These are phyloP conservation scores for Dioctria rufipes DNA, from an alignment of 2,888 invertebrate genomes.

Conservation along the genomic window DNA sequence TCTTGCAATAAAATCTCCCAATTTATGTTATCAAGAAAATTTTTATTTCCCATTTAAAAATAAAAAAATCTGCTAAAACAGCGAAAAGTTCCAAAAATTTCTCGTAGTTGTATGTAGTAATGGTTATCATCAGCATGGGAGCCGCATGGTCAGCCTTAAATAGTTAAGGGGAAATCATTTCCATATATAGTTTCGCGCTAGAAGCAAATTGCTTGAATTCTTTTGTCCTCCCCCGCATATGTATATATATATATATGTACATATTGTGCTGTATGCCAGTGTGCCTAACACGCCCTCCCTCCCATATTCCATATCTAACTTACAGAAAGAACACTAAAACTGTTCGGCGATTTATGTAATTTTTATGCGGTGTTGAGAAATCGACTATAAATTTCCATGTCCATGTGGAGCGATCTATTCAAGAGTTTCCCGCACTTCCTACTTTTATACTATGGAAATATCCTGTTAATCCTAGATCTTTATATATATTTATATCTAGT, in stretches of 20 bases:
- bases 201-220: constrained; percentile 1
- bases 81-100: background rate
- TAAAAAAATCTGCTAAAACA: background rate
- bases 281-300: background rate
- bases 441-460: background rate
- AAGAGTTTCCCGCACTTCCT: background rate
- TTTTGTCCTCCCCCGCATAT: background rate
- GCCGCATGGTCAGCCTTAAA: background rate
- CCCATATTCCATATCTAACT: background rate
- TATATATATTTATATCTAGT: background rate
- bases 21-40: background rate
- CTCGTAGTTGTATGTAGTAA: background rate
- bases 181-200: background rate
- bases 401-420: constrained; percentile 2
- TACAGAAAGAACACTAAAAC: constrained; percentile 6
- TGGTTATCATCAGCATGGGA: background rate
- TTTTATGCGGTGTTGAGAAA: constrained; percentile 24
- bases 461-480: background rate
- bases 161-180: background rate
- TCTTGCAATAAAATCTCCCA: too few species aligned
- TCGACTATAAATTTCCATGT: constrained; percentile 24
- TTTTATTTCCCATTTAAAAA: background rate
- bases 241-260: background rate
- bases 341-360: constrained; percentile 19
- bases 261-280: background rate